Evolutionary conservation across 2,113 vertebrate species (phyloP), one percentile per base, ranked within the genome.

Genomic region (Poecile atricapillus): DNA sequence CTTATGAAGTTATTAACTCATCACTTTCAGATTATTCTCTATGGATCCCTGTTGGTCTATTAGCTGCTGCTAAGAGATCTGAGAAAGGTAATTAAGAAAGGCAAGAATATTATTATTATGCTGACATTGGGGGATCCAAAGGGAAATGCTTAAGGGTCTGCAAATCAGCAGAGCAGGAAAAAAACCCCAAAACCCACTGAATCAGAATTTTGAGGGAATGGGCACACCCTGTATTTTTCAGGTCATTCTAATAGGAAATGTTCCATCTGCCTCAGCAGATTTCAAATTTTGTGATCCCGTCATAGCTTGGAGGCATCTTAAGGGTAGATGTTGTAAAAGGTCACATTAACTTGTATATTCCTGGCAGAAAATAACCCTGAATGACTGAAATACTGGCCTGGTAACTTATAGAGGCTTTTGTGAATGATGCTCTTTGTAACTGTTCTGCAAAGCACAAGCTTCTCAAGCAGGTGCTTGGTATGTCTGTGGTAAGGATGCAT

Each of bases 81-180:
- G 78, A 76, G 41, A 91, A 76, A 69, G 74, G 94, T 95, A 92
- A 93, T 96, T 88, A 94, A 80, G 58, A 69, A 90, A 93, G 28
- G 65, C 49, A 73, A 76, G 70, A 65, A 56, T 91, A 65, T 79
- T 85, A 44, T 47, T 79, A 43, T 37, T 69, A 11, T 68, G 62
- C 50, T 95, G 53, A 65, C 31, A 46, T 10, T 60, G 49, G 15
- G 18, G 13, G 17, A 76, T 90, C 85, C 37, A 25, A 60, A 69
- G 46, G 53, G 65, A 79, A 87, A 75, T 74, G 37, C 33, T 71
- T 63, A 78, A 41, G 58, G 31, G 49, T 79, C 70, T 87, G 24
- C 30, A 79, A 89, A 93, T 75, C 56, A 89, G 28, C 35, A 76
- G 63, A 90, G 65, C 53, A 27, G 9, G 20, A 35, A 35, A 63